Base-by-base conservation (phyloP, 92 coral and sea anemone genomes). In the Porites divaricata region DNA sequence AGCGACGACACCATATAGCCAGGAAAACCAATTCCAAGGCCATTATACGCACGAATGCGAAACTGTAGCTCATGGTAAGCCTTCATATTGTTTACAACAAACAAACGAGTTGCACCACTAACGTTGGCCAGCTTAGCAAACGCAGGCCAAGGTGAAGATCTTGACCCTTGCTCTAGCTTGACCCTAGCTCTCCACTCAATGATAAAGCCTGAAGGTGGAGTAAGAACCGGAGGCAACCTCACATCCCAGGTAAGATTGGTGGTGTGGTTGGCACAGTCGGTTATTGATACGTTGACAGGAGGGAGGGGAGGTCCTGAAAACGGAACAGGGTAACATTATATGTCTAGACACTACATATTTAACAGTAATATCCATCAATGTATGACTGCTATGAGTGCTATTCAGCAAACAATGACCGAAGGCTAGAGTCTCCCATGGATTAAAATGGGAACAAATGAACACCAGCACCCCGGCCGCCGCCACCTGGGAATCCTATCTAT, bases 251-350 rank as follows among this genome's bases (percentile, higher is more conserved):
- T 25, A 20, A 91, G 76, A 61, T 50, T 84, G 26, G 95, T 91
- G 11, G 80, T 17, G 16, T 12, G 70, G 54, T 61, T 74, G 12
- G 77, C 59, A 76, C 95, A 91, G 86, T 68, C 74, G 12, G 90
- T 84, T 28, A 79, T 58, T 20, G 2, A 66, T 2, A 91, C 64
- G 21, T 79, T 69, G n/a, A 63, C 45, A 48, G 95, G 95, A 8
- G 95, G 92, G 0, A 88, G 73, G 9, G 92, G 92, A 0, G 84
- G 82, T 17, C 95, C 95, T 91, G 73, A 25, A 54, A 63, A 17
- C 35, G 6, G 53, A 48, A 21, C 11, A 9, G 15, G 15, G 2
- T 2, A 2, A 53, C 58, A 53, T 26, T 52, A 67, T 9, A 56
- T 8, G 9, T 35, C 52, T 74, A 74, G 48, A 19, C 25, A 16